phyloP scores from a whole-genome alignment of 2,888 invertebrate genomes.

The Nemurella pictetii region DNA sequence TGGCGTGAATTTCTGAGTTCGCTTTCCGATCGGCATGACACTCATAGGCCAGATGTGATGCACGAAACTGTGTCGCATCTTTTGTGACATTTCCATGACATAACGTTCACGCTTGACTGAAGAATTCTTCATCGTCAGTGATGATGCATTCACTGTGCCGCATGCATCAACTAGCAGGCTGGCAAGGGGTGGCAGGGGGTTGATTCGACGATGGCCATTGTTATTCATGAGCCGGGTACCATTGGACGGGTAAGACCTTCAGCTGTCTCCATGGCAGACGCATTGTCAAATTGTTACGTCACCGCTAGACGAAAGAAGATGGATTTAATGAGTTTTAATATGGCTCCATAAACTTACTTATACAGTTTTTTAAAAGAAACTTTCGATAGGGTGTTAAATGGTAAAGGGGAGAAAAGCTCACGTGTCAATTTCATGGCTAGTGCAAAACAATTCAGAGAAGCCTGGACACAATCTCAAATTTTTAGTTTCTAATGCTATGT shows the following conservation, averaged over 20 bases:
- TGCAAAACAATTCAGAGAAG: too few species aligned
- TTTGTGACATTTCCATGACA: conserved; percentile 29
- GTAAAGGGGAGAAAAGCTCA: too few species aligned
- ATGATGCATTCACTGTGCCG: conserved; percentile 25
- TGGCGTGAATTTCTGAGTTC: too few species aligned
- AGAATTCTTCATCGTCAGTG: conserved; percentile 3
- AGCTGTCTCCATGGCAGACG: conserved; percentile 25
- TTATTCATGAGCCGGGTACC: conserved; percentile 16
- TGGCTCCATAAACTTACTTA: neutral
- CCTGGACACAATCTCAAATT: too few species aligned
- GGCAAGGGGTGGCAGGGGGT: neutral
- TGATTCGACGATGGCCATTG: conserved; percentile 1
- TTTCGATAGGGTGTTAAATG: too few species aligned
- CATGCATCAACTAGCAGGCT: conserved; percentile 13
- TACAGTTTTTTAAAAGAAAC: neutral
- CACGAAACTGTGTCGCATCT: conserved; percentile 9
- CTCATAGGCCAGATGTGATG: conserved; percentile 1
- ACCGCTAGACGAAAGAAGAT: neutral
- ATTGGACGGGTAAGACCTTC: neutral
- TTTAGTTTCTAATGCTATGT: too few species aligned
- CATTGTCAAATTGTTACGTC: conserved; percentile 17
- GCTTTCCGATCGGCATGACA: neutral
- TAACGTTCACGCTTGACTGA: conserved; percentile 29
- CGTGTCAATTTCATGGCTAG: too few species aligned
- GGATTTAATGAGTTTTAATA: neutral